Conservation (phyloP, 2,888 invertebrate species). For the Liodrosophila aerea region DNA sequence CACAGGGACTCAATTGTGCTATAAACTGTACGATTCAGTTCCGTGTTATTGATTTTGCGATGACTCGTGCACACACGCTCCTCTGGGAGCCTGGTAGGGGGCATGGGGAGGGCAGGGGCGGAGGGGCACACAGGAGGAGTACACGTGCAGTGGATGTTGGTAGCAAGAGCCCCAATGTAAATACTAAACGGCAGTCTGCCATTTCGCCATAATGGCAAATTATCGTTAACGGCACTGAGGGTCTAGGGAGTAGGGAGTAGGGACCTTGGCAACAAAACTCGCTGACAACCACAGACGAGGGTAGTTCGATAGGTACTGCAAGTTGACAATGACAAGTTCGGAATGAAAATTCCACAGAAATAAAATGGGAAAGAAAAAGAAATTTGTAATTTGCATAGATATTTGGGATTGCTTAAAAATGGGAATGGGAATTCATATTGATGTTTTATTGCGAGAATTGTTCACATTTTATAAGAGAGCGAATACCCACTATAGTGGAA, state of each 20-base stretch:
- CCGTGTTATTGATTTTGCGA: conserved; percentile 54
- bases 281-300: conserved; percentile 26
- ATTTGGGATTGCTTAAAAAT: too few relatives aligned
- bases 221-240: conserved; percentile 4
- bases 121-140: not conserved
- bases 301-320: conserved; percentile 2
- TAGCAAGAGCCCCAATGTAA: conserved; percentile 20
- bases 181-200: conserved; percentile 22
- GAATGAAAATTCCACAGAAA: not conserved
- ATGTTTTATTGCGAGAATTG: too few relatives aligned
- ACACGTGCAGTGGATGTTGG: not conserved
- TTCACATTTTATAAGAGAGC: too few relatives aligned
- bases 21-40: conserved; percentile 19
- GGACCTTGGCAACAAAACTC: conserved; percentile 12
- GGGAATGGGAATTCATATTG: too few relatives aligned
- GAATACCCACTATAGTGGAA: too few relatives aligned
- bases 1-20: conserved; percentile 12
- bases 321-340: not conserved
- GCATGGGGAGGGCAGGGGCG: not conserved
- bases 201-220: conserved; percentile 57
- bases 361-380: not conserved
- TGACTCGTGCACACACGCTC: not conserved
- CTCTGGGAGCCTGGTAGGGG: not conserved
- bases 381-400: too few relatives aligned
- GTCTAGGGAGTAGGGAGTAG: conserved; percentile 4